These are phyloP conservation scores for Sebastes vulpes DNA, from an alignment of 2,797 vertebrate genomes.

Conservation along the genomic window DNA sequence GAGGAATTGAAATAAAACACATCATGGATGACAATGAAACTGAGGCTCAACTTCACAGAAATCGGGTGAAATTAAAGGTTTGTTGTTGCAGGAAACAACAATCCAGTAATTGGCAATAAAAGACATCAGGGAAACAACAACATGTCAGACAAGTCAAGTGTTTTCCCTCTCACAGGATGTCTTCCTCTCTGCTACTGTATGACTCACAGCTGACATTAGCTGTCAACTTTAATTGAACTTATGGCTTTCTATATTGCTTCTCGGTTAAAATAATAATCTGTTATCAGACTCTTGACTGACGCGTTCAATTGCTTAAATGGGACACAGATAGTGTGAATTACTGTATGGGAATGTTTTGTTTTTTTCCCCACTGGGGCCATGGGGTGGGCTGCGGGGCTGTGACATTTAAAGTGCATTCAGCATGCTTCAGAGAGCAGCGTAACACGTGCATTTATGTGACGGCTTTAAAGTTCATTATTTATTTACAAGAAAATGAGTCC, in stretches of 20 bases:
- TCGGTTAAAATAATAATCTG: background rate
- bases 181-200: conserved; percentile 1
- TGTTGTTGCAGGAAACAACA: background rate
- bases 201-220: conserved; percentile 21
- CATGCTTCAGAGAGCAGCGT: conserved; percentile 46
- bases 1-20: conserved; percentile 46
- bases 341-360: background rate
- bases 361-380: background rate
- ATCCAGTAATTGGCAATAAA: background rate
- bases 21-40: conserved; percentile 10
- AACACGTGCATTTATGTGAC: conserved; percentile 52
- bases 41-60: background rate
- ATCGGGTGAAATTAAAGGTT: background rate
- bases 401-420: conserved; percentile 70
- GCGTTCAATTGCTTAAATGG: conserved; percentile 11
- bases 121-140: conserved; percentile 2
- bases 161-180: conserved; percentile 14
- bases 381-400: conserved; percentile 36
- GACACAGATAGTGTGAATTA: conserved; percentile 26
- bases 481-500: conserved; percentile 58
- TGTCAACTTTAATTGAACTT: conserved; percentile 20
- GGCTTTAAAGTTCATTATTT: conserved; percentile 65
- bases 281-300: conserved; percentile 10
- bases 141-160: conserved; percentile 5
- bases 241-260: conserved; percentile 2